phyloP scores from a whole-genome alignment of 2,797 vertebrate species.

The Buphagus erythrorhynchus region DNA sequence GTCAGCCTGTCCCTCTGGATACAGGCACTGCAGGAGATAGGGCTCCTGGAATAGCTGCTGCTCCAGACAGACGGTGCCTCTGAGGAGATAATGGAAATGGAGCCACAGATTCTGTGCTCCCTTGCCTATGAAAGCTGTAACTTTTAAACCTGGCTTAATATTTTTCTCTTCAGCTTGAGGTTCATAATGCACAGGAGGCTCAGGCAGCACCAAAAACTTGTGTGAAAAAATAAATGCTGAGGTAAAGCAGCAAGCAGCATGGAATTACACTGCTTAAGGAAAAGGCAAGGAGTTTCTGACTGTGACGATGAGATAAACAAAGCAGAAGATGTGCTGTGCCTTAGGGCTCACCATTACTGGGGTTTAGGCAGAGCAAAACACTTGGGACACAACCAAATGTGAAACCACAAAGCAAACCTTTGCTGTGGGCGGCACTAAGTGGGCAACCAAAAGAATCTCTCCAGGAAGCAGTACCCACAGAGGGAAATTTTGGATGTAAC shows the following conservation, averaged over 20 bases:
- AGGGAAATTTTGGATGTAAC: not conserved
- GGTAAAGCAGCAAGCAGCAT: not conserved
- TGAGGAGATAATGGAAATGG: not conserved
- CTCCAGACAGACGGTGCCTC: not conserved
- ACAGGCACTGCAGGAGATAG: not conserved
- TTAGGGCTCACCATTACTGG: not conserved
- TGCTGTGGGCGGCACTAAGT: not conserved
- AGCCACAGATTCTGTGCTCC: not conserved
- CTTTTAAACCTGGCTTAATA: not conserved
- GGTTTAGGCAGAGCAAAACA: not conserved
- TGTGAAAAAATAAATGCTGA: not conserved
- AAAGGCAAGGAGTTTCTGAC: not conserved
- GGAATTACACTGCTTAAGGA: not conserved
- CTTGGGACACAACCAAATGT: not conserved
- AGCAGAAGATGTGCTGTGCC: not conserved
- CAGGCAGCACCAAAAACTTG: not conserved
- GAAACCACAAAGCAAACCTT: not conserved
- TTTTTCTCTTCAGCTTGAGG: not conserved
- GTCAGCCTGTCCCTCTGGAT: not conserved
- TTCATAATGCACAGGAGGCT: not conserved
- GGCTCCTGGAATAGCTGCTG: slow-evolving; percentile 20
- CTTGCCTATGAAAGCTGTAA: not conserved
- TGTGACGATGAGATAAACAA: not conserved
- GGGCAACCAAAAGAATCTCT: not conserved
- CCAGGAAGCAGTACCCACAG: not conserved